These are phyloP conservation scores for Ariopsis seemanni DNA, from an alignment of 2,113 vertebrate species.

Conservation along the genomic window DNA sequence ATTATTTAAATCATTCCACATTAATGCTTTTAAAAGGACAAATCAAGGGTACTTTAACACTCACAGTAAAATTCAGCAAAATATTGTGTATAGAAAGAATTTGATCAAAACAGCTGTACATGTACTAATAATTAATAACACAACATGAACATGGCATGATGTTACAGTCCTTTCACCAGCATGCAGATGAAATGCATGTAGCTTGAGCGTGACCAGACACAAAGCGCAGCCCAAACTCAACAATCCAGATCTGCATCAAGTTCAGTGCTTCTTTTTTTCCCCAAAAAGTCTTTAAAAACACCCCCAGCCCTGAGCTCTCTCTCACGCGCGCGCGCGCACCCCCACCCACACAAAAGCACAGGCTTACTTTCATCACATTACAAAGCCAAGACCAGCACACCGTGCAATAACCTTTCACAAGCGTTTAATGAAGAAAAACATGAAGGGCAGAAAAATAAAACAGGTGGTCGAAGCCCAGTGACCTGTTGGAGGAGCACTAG, in stretches of 20 bases:
- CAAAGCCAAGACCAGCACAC: constrained; percentile 48
- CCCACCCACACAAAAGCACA: constrained; percentile 31
- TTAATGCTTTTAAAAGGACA: neutral
- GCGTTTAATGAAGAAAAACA: constrained; percentile 5
- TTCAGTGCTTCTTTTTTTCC: neutral
- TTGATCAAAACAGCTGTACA: neutral
- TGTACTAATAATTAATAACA: constrained; percentile 3
- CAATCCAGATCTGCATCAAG: constrained; percentile 18
- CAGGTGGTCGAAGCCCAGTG: constrained; percentile 29
- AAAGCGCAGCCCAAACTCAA: constrained; percentile 32
- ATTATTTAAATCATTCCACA: neutral
- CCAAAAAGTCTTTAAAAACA: neutral
- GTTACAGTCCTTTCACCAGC: constrained; percentile 6
- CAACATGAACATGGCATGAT: constrained; percentile 29
- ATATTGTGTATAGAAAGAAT: neutral
- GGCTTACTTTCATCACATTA: constrained; percentile 23
- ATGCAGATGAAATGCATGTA: constrained; percentile 33
- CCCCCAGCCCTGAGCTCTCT: constrained; percentile 22
- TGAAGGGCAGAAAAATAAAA: neutral
- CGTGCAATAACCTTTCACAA: constrained; percentile 44
- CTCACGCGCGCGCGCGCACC: no score
- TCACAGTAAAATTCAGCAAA: neutral
- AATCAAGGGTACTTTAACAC: neutral
- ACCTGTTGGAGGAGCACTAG: constrained; percentile 49
- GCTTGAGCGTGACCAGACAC: constrained; percentile 3